phyloP scores from a whole-genome alignment of 2,888 invertebrate genomes.

The Parnassius mnemosyne region DNA sequence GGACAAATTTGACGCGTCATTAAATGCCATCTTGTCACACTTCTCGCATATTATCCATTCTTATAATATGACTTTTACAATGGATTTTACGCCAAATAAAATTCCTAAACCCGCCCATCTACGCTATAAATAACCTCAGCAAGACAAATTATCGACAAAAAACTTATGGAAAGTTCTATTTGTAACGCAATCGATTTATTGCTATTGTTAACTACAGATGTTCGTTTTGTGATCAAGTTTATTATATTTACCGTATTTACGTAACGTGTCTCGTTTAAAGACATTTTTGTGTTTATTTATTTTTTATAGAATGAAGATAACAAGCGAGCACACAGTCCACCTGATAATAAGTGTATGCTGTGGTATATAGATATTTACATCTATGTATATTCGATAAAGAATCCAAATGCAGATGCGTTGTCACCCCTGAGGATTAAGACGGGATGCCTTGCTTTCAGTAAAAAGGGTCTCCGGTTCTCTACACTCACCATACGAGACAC shows the following conservation, averaged over 20 bases:
- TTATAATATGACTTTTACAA: conserved; percentile 65
- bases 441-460: too few relatives aligned
- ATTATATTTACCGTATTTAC: neutral
- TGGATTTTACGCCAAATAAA: conserved; percentile 68
- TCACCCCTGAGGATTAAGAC: too few relatives aligned
- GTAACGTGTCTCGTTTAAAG: too few relatives aligned
- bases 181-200: neutral
- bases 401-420: too few relatives aligned
- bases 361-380: too few relatives aligned
- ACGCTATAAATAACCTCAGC: conserved; percentile 39
- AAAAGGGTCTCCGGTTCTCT: too few relatives aligned
- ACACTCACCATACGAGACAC: too few relatives aligned
- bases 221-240: conserved; percentile 13
- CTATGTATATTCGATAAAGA: too few relatives aligned
- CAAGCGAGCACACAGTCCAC: too few relatives aligned
- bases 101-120: conserved; percentile 46
- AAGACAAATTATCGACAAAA: conserved; percentile 24
- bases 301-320: too few relatives aligned
- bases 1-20: conserved; percentile 62
- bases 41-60: conserved; percentile 73
- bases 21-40: conserved; percentile 61
- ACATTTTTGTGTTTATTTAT: too few relatives aligned
- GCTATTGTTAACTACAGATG: conserved; percentile 19
- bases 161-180: neutral
- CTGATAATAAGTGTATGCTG: too few relatives aligned